Base-by-base conservation (phyloP, 2,113 vertebrate species). In the Stomatorhinus ivindoensis region DNA sequence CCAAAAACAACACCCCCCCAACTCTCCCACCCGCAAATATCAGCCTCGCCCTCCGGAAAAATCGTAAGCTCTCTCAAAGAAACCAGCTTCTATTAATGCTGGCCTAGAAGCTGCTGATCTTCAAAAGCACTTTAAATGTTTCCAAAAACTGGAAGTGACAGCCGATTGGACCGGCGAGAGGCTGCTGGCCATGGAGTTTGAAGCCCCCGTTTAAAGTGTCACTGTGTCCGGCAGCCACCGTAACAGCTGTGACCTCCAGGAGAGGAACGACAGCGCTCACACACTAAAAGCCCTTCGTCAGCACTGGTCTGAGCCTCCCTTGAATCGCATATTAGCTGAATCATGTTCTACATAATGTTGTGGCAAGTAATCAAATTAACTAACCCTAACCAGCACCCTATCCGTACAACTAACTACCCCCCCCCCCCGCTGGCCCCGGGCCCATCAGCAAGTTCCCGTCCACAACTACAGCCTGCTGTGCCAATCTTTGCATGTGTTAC, bases 401-500 rank as follows among this genome's bases (percentile, higher is more conserved):
- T 44, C 39, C 76, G 35, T 82, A 84, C 47, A 24, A 53, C 48
- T 35, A 24, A n/a, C 24, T 3, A n/a, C 13, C 48, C 3, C 48
- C 35, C 80, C 39, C 84, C 8, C 80, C 8, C 3, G 15, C 85
- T 86, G 85, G 85, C 85, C 84, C 4, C 47, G 31, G 50, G 85
- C 85, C 27, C 48, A 87, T 27, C 17, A 7, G n/a, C 47, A 55
- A 15, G 19, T 13, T 3, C 19, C 21, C 4, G 53, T 61, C 51
- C 51, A 35, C 13, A 24, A 53, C 89, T 31, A 73, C 9, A 42
- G 83, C 58, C 47, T 17, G 27, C 48, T 15, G 48, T 84, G 11
- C 55, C 82, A 44, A 84, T 85, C 89, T 86, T 51, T 47, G 86
- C 85, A 50, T 42, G 53, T 35, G 85, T 90, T 90, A 53, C 89